Evolutionary conservation across 2,888 invertebrate genomes (phyloP).

Genomic region (Synergus itoensis): DNA sequence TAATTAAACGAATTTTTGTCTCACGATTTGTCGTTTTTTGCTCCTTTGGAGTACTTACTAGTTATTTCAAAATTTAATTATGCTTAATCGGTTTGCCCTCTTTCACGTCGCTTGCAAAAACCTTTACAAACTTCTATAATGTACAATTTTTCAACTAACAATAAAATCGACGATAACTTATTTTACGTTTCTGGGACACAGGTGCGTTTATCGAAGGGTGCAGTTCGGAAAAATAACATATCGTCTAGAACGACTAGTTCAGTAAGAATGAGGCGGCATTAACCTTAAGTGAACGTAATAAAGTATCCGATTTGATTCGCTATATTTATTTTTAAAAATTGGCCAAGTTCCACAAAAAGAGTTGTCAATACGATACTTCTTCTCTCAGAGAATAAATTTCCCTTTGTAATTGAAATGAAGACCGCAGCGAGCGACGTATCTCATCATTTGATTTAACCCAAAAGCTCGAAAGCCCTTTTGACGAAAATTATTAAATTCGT

Average conservation of each 20-base stretch:
- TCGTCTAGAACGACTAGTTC: neutral
- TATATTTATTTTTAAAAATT: neutral
- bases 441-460: neutral
- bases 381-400: neutral
- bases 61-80: neutral
- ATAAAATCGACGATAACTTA: neutral
- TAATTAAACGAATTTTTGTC: neutral
- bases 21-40: neutral
- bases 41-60: neutral
- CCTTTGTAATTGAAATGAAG: constrained; percentile 18
- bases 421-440: neutral
- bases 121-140: neutral
- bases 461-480: neutral
- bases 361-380: neutral
- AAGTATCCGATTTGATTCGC: neutral
- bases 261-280: neutral
- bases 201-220: constrained; percentile 1
- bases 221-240: constrained; percentile 9
- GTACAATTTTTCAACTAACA: neutral
- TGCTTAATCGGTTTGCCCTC: neutral
- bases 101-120: neutral
- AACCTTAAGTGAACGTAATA: neutral
- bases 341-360: neutral
- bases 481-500: neutral
- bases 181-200: constrained; percentile 25